These are phyloP conservation scores for Euwallacea similis DNA, from an alignment of 1,140 invertebrate genomes.

Conservation along the genomic window DNA sequence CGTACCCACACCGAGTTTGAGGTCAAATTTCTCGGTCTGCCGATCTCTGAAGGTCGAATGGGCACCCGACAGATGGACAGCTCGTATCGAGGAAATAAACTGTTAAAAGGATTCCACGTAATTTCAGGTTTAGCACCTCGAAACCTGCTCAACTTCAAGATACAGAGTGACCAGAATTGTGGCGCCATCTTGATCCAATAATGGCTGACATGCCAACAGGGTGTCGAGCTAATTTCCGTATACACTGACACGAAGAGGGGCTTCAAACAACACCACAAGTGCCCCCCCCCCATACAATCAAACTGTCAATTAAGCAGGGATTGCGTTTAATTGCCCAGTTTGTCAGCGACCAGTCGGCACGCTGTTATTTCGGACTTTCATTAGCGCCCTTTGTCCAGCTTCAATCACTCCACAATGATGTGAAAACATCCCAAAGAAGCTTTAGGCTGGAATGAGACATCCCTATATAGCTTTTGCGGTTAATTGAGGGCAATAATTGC, in stretches of 20 bases:
- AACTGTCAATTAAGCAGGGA: slow-evolving; percentile 33
- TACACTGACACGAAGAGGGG: neutral
- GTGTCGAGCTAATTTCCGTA: neutral
- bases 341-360: slow-evolving; percentile 20
- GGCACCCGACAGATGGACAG: neutral
- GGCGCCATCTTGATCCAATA: too few species aligned
- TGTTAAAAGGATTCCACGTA: slow-evolving; percentile 11
- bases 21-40: slow-evolving; percentile 50
- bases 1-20: slow-evolving; percentile 35
- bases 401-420: neutral
- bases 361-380: slow-evolving; percentile 30
- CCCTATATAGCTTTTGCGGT: too few species aligned
- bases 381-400: slow-evolving; percentile 24
- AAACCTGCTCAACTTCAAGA: neutral
- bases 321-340: slow-evolving; percentile 32
- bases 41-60: slow-evolving; percentile 46
- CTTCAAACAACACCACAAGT: slow-evolving; percentile 25
- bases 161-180: too few species aligned
- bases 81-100: slow-evolving; percentile 18
- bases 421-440: too few species aligned
- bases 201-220: too few species aligned
- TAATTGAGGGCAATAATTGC: too few species aligned
- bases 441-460: too few species aligned
- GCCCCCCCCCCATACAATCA: slow-evolving; percentile 15
- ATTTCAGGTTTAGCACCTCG: slow-evolving; percentile 5